Evolutionary conservation across 53 echinoderm and acorn worm species (phyloP), one percentile per base, ranked within the genome.

Genomic region (Henricia sp.): DNA sequence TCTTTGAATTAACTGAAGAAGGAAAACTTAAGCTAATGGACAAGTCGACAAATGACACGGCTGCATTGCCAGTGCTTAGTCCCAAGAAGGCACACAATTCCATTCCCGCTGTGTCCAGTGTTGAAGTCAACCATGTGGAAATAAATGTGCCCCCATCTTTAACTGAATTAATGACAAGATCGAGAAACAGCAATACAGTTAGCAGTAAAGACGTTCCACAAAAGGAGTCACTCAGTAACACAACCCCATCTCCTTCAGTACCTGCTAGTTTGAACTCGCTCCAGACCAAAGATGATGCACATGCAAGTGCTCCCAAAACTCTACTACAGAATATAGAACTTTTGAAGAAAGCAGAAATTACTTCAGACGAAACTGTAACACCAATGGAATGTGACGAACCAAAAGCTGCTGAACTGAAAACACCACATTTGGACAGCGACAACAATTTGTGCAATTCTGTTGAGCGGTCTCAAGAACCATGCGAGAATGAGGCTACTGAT

Each of bases 391-490:
- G 57, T 3, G 55, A 29, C 19, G 63, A 62, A 58, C 30, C 48
- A 14, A 58, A 39, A 20, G 58, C 32, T 35, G 35, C 62, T 24
- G 64, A 63, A 28, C 64, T 23, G 14, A 6, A 26, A 24, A 21
- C 77, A 62, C 20, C 74, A 27, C 40, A 36, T 16, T 26, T 3
- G 3, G 40, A 75, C 46, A 46, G 17, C 6, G 53, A 64, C 20
- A 30, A 63, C 63, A 80, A 4, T 64, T 50, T 80, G 80, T 65
- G 62, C 48, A 63, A 62, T 80, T 63, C 65, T 33, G 39, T 80
- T n/a, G 12, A 80, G 64, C 29, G 37, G n/a, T 64, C 80, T 80
- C 63, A 50, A 33, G 48, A 80, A 48, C 13, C n/a, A 1, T 5
- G 32, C 29, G 64, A 63, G 42, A 35, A 65, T 48, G 63, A 8